These are phyloP conservation scores for Drosophila sordidula DNA, from an alignment of 2,888 invertebrate species.

Conservation along the genomic window DNA sequence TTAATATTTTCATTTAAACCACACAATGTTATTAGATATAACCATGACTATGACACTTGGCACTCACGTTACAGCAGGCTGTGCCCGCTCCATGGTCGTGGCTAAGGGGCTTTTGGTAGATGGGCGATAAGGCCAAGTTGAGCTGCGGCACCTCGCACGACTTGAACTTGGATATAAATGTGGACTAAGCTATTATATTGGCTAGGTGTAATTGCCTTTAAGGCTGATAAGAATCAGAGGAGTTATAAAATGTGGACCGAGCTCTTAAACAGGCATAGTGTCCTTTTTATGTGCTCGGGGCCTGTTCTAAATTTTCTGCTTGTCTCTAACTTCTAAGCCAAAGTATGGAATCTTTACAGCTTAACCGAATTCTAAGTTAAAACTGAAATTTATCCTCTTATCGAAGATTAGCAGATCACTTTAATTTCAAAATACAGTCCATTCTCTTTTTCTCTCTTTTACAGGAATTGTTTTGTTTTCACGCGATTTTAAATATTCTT, in stretches of 20 bases:
- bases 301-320: too few species aligned
- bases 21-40: constrained; percentile 45
- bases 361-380: too few species aligned
- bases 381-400: too few species aligned
- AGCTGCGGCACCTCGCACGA: constrained; percentile 32
- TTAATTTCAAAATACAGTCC: too few species aligned
- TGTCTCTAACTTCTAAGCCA: too few species aligned
- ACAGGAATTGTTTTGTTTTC: too few species aligned
- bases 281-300: constrained; percentile 22
- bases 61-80: constrained; percentile 14
- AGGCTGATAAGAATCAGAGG: constrained; percentile 40
- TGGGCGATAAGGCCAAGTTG: constrained; percentile 56
- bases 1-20: constrained; percentile 41
- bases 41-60: constrained; percentile 47
- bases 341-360: too few species aligned
- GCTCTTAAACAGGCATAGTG: constrained; percentile 21
- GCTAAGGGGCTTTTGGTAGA: constrained; percentile 62
- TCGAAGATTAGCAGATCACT: too few species aligned
- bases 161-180: constrained; percentile 41
- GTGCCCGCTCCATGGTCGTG: constrained; percentile 48
- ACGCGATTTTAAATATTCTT: too few species aligned
- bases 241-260: constrained; percentile 30
- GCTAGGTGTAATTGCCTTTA: constrained; percentile 36
- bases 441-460: too few species aligned
- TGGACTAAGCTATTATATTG: constrained; percentile 20